phyloP scores from a whole-genome alignment of 2,797 vertebrate species.

The Argyrosomus regius region DNA sequence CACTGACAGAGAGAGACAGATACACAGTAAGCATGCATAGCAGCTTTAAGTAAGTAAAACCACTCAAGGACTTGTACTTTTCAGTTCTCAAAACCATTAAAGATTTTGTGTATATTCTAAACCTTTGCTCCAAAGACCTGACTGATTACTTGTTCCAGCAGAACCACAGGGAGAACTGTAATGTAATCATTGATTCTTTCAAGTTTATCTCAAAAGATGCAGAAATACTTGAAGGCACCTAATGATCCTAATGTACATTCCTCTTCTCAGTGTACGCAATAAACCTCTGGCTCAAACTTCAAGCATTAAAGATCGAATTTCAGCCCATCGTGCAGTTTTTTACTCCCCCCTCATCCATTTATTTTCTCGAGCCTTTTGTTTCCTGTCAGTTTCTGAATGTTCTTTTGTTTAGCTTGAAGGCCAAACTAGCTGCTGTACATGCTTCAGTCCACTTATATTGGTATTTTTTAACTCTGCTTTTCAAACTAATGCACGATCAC shows the following conservation, averaged over 20 bases:
- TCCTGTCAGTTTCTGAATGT: constrained; percentile 5
- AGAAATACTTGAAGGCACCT: constrained; percentile 15
- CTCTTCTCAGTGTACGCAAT: constrained; percentile 15
- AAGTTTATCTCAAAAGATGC: constrained; percentile 39
- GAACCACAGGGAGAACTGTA: not conserved
- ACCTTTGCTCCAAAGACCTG: constrained; percentile 4
- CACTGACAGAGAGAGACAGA: constrained; percentile 26
- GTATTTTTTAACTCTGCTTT: constrained; percentile 11
- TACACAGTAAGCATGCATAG: constrained; percentile 8
- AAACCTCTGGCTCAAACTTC: constrained; percentile 42
- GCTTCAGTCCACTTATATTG: not conserved
- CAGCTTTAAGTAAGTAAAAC: constrained; percentile 16
- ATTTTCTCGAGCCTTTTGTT: constrained; percentile 35
- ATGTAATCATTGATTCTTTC: not conserved
- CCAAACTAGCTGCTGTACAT: not conserved
- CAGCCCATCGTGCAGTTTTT: constrained; percentile 28
- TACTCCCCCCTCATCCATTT: constrained; percentile 4
- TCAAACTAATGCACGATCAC: constrained; percentile 19
- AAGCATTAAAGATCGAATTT: constrained; percentile 40
- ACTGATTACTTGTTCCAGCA: constrained; percentile 20
- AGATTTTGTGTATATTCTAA: constrained; percentile 10
- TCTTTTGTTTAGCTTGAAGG: constrained; percentile 33
- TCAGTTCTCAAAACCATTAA: constrained; percentile 5
- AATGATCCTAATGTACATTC: constrained; percentile 30
- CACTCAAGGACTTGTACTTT: constrained; percentile 1